A percentile compares a stretch with the other conserved stretches of the same genome.
Conservation (phyloP, 1,140 invertebrate species). For the Zaprionus africanus region DNA sequence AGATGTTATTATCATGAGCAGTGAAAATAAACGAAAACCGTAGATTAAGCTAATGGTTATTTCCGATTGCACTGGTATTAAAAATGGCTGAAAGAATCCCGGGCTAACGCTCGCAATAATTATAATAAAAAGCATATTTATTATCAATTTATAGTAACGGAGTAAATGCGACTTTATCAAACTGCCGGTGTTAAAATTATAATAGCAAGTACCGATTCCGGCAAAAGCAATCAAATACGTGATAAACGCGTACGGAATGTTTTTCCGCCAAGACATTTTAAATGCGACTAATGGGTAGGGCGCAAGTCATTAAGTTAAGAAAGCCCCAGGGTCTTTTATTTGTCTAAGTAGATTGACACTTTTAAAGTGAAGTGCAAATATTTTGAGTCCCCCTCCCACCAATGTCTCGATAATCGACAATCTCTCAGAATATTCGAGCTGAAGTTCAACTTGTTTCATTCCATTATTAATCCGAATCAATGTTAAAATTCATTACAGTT, state of each 20-base stretch:
- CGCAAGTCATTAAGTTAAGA: not conserved
- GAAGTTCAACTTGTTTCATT: too few relatives aligned
- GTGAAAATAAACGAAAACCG: not conserved
- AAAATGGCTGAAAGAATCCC: not conserved
- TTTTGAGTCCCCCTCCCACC: too few relatives aligned
- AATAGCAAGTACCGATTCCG: constrained; percentile 9
- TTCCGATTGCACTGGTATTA: not conserved
- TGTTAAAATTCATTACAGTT: too few relatives aligned
- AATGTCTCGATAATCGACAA: too few relatives aligned
- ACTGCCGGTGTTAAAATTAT: not conserved
- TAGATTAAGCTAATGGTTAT: not conserved
- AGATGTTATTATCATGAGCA: not conserved
- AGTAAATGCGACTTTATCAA: constrained; percentile 3
- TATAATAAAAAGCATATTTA: not conserved
- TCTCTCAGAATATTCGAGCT: too few relatives aligned
- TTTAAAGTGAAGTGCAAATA: too few relatives aligned
- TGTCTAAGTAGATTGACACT: too few relatives aligned
- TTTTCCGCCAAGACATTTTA: constrained; percentile 5
- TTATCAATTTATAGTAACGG: not conserved
- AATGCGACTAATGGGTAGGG: not conserved
- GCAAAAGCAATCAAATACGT: not conserved
- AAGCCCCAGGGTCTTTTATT: too few relatives aligned
- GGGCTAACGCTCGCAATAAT: not conserved
- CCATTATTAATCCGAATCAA: too few relatives aligned
- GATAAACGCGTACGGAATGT: not conserved